Evolutionary conservation across 2,888 invertebrate genomes (phyloP).

Genomic region (Cinara cedri): DNA sequence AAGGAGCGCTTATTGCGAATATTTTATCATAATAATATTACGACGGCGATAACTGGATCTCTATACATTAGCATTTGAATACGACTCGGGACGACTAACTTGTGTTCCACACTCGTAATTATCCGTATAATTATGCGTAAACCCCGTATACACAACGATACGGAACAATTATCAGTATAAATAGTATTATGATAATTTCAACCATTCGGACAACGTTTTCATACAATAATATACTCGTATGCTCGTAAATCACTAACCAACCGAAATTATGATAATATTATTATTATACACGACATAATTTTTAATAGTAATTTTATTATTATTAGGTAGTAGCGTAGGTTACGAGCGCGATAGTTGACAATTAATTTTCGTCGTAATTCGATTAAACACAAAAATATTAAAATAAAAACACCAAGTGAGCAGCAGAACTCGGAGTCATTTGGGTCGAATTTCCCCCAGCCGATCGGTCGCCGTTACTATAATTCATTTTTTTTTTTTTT

Average conservation of each 20-base stretch:
- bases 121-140: conserved; percentile 43
- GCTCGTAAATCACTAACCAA: conserved; percentile 25
- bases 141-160: conserved; percentile 25
- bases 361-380: not conserved
- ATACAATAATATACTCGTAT: conserved; percentile 15
- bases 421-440: too few relatives aligned
- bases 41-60: conserved; percentile 16
- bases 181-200: conserved; percentile 22
- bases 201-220: conserved; percentile 24
- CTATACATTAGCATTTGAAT: conserved; percentile 54
- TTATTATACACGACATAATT: not conserved
- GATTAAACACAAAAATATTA: too few relatives aligned
- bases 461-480: too few relatives aligned
- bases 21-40: conserved; percentile 13
- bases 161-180: conserved; percentile 43
- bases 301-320: not conserved
- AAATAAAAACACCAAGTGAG: too few relatives aligned
- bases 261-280: not conserved
- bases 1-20: not conserved
- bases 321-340: too few relatives aligned
- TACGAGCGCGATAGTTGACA: not conserved
- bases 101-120: conserved; percentile 53
- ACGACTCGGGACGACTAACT: conserved; percentile 42
- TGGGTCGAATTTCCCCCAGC: too few relatives aligned
- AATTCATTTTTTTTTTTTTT: too few relatives aligned